Conservation (phyloP, 1,140 invertebrate genomes). For the Drosophila prosaltans region DNA sequence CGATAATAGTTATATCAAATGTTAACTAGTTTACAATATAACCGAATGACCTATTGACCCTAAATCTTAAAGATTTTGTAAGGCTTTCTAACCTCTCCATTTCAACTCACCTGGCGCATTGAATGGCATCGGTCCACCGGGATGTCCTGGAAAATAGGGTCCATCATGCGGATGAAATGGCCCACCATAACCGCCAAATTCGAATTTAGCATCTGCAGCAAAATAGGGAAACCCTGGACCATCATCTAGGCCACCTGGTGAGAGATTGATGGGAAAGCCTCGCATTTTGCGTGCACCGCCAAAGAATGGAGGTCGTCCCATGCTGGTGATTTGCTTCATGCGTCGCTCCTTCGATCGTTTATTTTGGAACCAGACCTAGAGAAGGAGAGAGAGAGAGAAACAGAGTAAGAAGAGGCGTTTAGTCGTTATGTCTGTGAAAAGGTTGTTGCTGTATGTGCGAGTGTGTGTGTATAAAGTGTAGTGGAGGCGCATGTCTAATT, state of each 20-base stretch:
- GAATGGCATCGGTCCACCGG: constrained; percentile 90
- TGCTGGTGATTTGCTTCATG: constrained; percentile 94
- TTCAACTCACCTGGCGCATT: constrained; percentile 86
- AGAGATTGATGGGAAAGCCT: constrained; percentile 94
- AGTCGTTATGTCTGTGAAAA: constrained; percentile 2
- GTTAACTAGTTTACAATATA: no score
- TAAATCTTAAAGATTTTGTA: not conserved
- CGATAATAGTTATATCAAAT: no score
- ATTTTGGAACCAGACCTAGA: constrained; percentile 99
- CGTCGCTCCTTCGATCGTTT: constrained; percentile 97
- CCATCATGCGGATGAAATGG: constrained; percentile 93
- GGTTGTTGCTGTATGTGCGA: not conserved
- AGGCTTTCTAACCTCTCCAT: no score
- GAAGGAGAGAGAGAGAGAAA: no score
- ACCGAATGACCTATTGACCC: not conserved
- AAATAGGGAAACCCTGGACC: constrained; percentile 94
- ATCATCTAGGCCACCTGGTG: constrained; percentile 91
- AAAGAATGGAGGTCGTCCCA: constrained; percentile 95
- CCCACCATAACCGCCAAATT: constrained; percentile 93
- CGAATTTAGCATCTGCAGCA: constrained; percentile 93
- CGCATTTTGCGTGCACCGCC: constrained; percentile 94
- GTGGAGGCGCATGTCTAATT: constrained; percentile 55
- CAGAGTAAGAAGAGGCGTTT: not conserved
- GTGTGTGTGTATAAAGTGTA: not conserved
- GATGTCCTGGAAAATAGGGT: constrained; percentile 91